Percentiles rank a stretch among this genome's conserved stretches.
Evolutionary conservation across 2,113 vertebrate species (phyloP).

Genomic region (Coracopsis vasa): DNA sequence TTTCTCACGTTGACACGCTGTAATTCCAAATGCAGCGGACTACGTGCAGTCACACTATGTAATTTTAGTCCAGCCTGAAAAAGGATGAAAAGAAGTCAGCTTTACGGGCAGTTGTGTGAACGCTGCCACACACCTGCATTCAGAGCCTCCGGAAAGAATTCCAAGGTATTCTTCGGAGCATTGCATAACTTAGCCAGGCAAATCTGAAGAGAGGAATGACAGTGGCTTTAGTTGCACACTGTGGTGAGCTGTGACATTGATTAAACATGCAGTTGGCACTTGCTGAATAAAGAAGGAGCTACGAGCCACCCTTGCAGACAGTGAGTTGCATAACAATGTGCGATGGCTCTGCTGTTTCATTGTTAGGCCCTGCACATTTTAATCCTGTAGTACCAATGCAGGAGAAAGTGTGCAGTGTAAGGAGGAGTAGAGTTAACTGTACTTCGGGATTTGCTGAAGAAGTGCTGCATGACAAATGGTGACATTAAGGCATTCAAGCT

Average conservation of each 20-base stretch:
- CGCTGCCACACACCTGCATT: constrained; percentile 58
- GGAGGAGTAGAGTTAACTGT: constrained; percentile 43
- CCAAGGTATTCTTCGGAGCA: constrained; percentile 71
- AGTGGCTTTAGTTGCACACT: constrained; percentile 58
- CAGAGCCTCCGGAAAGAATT: constrained; percentile 67
- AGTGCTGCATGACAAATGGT: constrained; percentile 56
- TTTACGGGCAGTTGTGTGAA: constrained; percentile 5
- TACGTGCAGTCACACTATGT: constrained; percentile 43
- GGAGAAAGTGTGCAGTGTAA: not conserved
- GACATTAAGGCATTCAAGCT: constrained; percentile 57
- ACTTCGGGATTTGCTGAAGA: constrained; percentile 24
- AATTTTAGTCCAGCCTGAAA: constrained; percentile 47
- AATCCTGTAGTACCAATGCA: constrained; percentile 1
- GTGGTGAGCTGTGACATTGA: constrained; percentile 73
- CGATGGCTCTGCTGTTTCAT: constrained; percentile 61
- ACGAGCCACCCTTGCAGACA: constrained; percentile 70
- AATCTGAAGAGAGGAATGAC: constrained; percentile 44
- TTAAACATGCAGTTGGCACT: constrained; percentile 74
- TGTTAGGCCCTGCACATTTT: constrained; percentile 67
- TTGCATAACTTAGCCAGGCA: constrained; percentile 77
- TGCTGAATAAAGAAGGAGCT: constrained; percentile 71
- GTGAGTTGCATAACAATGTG: constrained; percentile 69
- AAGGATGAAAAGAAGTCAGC: constrained; percentile 29
- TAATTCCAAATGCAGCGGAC: constrained; percentile 52
- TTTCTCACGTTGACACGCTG: constrained; percentile 57